These are phyloP conservation scores for Armadillidium nasatum DNA, from an alignment of 1,140 invertebrate species.

Conservation along the genomic window DNA sequence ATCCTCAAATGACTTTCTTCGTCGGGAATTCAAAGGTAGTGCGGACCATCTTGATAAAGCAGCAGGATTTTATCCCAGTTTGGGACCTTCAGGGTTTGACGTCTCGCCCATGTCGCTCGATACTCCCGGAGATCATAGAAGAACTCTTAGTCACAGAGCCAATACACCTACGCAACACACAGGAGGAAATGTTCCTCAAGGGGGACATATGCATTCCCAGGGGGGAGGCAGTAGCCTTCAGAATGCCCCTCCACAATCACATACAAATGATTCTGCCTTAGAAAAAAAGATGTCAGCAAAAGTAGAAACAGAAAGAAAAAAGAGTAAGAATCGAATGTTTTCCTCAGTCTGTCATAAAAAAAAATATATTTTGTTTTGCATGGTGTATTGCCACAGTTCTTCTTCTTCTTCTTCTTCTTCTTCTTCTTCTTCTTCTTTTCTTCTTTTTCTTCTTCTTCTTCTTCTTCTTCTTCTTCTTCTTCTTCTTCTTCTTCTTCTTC, in stretches of 20 bases:
- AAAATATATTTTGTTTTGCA: not conserved
- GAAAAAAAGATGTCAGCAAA: not conserved
- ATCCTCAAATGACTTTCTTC: conserved; percentile 27
- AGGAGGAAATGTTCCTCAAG: not conserved
- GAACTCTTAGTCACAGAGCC: not conserved
- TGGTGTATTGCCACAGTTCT: not conserved
- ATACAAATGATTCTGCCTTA: not conserved
- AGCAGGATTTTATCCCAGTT: conserved; percentile 8
- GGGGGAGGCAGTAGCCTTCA: not conserved
- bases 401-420: not conserved
- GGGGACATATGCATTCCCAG: not conserved
- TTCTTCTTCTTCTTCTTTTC: not conserved
- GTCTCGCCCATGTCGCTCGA: conserved; percentile 26
- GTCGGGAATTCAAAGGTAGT: conserved; percentile 31
- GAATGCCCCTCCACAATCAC: not conserved
- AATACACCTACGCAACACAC: not conserved
- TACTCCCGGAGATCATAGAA: not conserved
- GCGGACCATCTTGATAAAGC: conserved; percentile 25
- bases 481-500: not conserved
- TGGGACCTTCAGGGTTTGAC: conserved; percentile 24
- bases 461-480: not conserved
- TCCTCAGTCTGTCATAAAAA: too few relatives aligned
- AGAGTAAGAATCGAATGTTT: not conserved
- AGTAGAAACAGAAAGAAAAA: not conserved
- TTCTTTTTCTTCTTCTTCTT: not conserved